phyloP scores from a whole-genome alignment of 2,797 vertebrate genomes.

The Pristis pectinata region DNA sequence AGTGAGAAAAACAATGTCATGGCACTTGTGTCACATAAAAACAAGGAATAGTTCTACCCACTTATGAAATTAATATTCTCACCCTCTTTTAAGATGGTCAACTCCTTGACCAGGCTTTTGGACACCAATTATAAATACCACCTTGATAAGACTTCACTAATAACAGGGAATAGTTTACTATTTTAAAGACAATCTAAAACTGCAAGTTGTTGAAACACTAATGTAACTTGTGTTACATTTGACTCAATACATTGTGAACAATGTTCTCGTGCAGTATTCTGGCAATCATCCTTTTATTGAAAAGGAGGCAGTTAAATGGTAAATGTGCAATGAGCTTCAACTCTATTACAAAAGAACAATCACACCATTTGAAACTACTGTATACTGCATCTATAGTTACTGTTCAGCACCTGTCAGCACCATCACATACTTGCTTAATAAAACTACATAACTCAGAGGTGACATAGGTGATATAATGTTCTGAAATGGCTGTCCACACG shows the following conservation, averaged over 20 bases:
- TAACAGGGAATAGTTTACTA: neutral
- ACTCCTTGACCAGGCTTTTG: neutral
- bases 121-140: neutral
- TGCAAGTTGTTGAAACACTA: neutral
- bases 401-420: neutral
- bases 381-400: neutral
- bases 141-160: neutral
- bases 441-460: neutral
- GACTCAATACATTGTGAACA: neutral
- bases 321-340: neutral
- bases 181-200: neutral
- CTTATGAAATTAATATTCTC: neutral
- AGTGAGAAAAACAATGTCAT: neutral
- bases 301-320: neutral
- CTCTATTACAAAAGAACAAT: neutral
- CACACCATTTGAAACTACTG: neutral
- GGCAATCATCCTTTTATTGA: neutral
- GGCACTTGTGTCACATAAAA: neutral
- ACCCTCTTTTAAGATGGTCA: neutral
- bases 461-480: neutral
- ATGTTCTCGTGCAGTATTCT: neutral
- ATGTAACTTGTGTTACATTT: neutral
- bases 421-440: neutral
- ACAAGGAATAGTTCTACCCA: neutral
- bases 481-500: neutral